Evolutionary conservation across 2,888 invertebrate species (phyloP).

Genomic region (Drosophila pegasa): DNA sequence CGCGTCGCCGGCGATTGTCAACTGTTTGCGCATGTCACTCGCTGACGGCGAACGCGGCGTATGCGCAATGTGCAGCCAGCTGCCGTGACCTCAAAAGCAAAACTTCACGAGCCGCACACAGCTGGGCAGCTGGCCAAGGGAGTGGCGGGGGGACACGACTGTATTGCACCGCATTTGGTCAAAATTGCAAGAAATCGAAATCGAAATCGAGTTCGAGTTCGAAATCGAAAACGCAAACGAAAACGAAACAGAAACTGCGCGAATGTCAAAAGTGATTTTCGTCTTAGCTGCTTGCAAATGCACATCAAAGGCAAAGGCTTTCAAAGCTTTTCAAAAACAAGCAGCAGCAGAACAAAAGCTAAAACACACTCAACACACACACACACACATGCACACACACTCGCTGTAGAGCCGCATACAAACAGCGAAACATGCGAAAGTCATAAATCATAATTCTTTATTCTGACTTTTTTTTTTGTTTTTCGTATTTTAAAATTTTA

Average conservation of each 20-base stretch:
- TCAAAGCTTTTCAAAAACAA: conserved; percentile 52
- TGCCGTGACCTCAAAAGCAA: conserved; percentile 52
- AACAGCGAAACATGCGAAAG: conserved; percentile 71
- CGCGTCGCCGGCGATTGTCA: conserved; percentile 39
- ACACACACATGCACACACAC: neutral
- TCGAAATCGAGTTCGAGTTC: conserved; percentile 8
- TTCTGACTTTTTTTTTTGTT: conserved; percentile 62
- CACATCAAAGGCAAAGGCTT: conserved; percentile 65
- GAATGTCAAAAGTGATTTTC: conserved; percentile 77
- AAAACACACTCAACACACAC: conserved; percentile 28
- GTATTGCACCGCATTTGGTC: conserved; percentile 70
- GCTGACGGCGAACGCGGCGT: conserved; percentile 57
- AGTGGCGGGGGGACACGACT: neutral
- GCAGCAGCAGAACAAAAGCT: conserved; percentile 35
- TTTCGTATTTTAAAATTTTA: conserved; percentile 21
- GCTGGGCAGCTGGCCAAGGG: conserved; percentile 7
- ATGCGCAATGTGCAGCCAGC: conserved; percentile 63
- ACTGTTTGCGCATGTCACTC: conserved; percentile 52
- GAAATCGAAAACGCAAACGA: conserved; percentile 11
- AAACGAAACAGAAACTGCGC: conserved; percentile 46
- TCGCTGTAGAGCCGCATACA: neutral
- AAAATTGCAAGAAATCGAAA: conserved; percentile 46
- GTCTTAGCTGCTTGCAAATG: conserved; percentile 56
- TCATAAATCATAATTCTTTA: conserved; percentile 79
- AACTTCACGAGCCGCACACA: conserved; percentile 19